Conservation (phyloP, 2,797 vertebrate genomes). For the Chelidonichthys spinosus region DNA sequence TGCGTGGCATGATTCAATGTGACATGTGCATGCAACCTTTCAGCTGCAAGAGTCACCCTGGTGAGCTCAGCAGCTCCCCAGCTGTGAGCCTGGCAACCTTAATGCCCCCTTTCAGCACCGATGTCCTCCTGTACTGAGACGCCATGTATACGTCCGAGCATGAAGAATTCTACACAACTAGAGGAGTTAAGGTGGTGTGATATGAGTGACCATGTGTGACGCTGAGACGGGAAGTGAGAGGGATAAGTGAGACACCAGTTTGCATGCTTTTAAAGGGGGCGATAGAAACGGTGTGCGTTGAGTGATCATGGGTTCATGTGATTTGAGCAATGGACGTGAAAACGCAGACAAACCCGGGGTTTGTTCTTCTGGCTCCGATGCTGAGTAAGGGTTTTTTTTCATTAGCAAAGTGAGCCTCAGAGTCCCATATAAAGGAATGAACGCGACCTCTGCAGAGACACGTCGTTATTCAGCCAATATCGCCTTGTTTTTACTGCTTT, state of each 20-base stretch:
- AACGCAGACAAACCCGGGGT: not conserved
- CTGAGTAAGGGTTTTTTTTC: constrained; percentile 10
- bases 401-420: not conserved
- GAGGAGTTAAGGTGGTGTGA: constrained; percentile 2
- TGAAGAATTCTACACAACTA: not conserved
- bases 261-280: constrained; percentile 22
- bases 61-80: constrained; percentile 51
- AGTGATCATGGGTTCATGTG: constrained; percentile 18
- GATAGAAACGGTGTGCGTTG: not conserved
- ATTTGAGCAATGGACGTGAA: constrained; percentile 28
- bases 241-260: constrained; percentile 38
- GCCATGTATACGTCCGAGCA: not conserved
- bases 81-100: constrained; percentile 46
- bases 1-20: constrained; percentile 46
- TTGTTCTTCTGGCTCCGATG: not conserved
- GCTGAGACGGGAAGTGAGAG: constrained; percentile 64
- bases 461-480: constrained; percentile 9
- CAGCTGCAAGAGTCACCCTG: constrained; percentile 45
- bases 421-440: constrained; percentile 1
- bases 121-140: too few species aligned
- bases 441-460: constrained; percentile 22
- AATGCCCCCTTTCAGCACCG: constrained; percentile 11
- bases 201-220: constrained; percentile 26
- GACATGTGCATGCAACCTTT: constrained; percentile 68
- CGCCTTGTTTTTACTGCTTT: not conserved